These are phyloP conservation scores for Buceros bicornis DNA, from an alignment of 2,797 vertebrate species.

Conservation along the genomic window DNA sequence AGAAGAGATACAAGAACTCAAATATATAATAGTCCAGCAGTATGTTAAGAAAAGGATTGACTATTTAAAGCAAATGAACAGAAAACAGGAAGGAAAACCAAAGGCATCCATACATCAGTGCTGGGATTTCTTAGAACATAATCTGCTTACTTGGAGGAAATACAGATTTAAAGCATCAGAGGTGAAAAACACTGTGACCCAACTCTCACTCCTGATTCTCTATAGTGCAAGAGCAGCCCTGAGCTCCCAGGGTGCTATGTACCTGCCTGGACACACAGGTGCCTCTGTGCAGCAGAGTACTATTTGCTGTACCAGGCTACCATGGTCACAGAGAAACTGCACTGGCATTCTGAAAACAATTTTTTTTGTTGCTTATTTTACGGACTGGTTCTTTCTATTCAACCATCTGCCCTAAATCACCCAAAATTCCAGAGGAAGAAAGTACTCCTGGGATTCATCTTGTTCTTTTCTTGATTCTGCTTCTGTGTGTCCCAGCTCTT, in stretches of 20 bases:
- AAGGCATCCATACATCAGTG: not conserved
- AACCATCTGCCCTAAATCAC: not conserved
- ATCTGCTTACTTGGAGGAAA: not conserved
- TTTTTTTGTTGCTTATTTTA: not conserved
- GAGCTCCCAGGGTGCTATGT: accelerated
- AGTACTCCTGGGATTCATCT: not conserved
- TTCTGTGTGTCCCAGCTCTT: not conserved
- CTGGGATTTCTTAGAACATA: not conserved
- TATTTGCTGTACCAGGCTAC: not conserved
- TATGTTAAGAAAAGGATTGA: not conserved
- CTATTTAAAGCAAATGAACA: not conserved
- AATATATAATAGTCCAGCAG: not conserved
- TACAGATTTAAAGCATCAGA: not conserved
- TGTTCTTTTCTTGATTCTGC: not conserved
- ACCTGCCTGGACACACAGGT: not conserved
- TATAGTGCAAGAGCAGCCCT: not conserved
- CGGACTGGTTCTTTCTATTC: not conserved
- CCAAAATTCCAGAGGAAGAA: not conserved
- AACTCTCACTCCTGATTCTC: not conserved
- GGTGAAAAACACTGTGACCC: accelerated
- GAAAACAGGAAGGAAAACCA: not conserved
- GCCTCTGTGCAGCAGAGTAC: no score
- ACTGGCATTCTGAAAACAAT: not conserved
- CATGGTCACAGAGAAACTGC: not conserved
- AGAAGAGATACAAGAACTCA: not conserved